These are phyloP conservation scores for Oreocharis arfaki DNA, from an alignment of 2,113 vertebrate species.

Conservation along the genomic window DNA sequence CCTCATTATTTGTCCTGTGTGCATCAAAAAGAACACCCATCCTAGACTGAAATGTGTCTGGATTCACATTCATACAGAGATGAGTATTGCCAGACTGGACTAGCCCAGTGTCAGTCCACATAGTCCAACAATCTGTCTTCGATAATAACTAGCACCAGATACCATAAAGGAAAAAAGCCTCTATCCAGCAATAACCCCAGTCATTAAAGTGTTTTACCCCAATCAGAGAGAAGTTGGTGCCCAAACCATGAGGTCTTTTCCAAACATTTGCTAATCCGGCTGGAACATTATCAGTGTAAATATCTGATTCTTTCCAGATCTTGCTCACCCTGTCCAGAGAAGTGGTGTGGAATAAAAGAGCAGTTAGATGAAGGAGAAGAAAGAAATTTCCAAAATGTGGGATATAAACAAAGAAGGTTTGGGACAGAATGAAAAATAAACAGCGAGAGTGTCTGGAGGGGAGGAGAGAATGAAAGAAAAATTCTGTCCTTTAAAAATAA, in stretches of 20 bases:
- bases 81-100: slow-evolving; percentile 27
- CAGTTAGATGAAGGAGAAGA: slow-evolving; percentile 2
- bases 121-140: slow-evolving; percentile 37
- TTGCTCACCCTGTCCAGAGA: background rate
- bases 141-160: slow-evolving; percentile 49
- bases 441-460: slow-evolving; percentile 14
- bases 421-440: slow-evolving; percentile 48
- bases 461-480: slow-evolving; percentile 22
- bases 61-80: background rate
- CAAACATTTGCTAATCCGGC: slow-evolving; percentile 43
- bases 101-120: background rate
- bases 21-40: background rate
- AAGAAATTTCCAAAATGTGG: slow-evolving; percentile 30
- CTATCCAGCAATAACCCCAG: background rate
- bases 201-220: slow-evolving; percentile 28
- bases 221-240: slow-evolving; percentile 20
- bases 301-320: slow-evolving; percentile 51
- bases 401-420: slow-evolving; percentile 35
- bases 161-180: background rate
- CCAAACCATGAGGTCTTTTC: slow-evolving; percentile 49
- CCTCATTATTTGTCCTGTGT: background rate
- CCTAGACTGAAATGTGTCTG: slow-evolving; percentile 6
- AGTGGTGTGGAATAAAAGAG: background rate
- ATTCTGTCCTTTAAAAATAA: slow-evolving; percentile 27
- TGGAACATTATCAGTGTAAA: slow-evolving; percentile 54